Base-by-base conservation (phyloP, 1,140 invertebrate genomes). In the Subanguina moxae region DNA sequence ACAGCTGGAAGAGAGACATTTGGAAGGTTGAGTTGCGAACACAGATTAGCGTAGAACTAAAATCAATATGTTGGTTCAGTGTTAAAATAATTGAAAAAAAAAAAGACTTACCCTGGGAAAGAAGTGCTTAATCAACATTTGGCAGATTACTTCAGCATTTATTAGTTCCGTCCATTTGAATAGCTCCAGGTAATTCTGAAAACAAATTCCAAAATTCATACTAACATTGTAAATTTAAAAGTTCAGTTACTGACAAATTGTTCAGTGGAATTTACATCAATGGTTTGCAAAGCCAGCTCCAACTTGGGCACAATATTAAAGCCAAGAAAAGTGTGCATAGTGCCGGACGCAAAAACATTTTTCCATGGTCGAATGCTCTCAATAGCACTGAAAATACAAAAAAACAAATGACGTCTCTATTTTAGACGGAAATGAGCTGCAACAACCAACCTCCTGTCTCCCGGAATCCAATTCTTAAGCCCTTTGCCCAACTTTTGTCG, bases 311-410 rank as follows among this genome's bases (percentile, higher is more conserved):
- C 46, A 58, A 80, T 80, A 43, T 80, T 74, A 57, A 81, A 76
- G 1, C 28, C 66, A 19, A 80, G 8, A 62, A 80, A 80, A 13
- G 65, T 45, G 19, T 68, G 65, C 61, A 80, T 77, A 19, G 76
- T 76, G n/a, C 45, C 56, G 8, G 52, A 11, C 11, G 88, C 86
- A 74, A 94, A 92, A 0, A 93, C 92, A 58, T 86, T 82, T n/a
- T 88, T 84, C 95, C 95, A 98, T 0, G 94, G 94, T 69, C 89
- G 86, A 0, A 99, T 85, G 85, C 97, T 92, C n/a, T 90, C 86
- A 74, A 90, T 88, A 0, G 93, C 94, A 1, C 93, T 96, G 57
- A 88, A 86, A 84, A 97, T 93, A 0, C 89, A 91, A 3, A 93
- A 91, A 84, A n/a, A n/a, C n/a, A n/a, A n/a, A n/a, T n/a, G n/a